Percentiles rank a stretch among this genome's conserved stretches.
Conservation (phyloP, 2,888 invertebrate genomes). For the Lasioglossum figueresi region DNA sequence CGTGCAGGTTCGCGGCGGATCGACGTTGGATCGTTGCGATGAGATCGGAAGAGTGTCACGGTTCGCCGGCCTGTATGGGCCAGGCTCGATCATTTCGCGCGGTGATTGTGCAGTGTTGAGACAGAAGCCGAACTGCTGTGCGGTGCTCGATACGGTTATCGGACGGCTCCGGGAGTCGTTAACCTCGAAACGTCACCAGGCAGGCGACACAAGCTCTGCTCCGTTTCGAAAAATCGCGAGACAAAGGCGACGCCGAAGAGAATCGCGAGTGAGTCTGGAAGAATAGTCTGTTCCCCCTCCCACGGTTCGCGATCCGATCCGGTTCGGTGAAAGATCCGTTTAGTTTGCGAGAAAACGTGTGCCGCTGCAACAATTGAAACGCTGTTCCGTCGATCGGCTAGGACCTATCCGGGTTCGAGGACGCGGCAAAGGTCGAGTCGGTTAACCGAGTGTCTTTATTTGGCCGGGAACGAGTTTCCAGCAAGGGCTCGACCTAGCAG, state of each 20-base stretch:
- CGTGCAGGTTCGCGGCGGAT: background rate
- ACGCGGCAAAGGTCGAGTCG: conserved; percentile 41
- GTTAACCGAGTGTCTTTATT: conserved; percentile 22
- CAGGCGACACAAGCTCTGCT: conserved; percentile 1
- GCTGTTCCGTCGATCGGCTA: background rate
- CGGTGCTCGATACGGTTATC: conserved; percentile 9
- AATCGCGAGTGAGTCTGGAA: background rate
- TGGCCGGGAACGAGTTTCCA: conserved; percentile 18
- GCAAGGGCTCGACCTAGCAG: conserved; percentile 19
- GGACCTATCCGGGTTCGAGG: conserved; percentile 14
- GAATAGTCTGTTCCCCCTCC: background rate
- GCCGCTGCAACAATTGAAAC: background rate
- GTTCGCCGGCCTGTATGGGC: conserved; percentile 31
- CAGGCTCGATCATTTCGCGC: conserved; percentile 32
- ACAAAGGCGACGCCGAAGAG: conserved; percentile 3
- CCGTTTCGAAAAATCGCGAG: background rate
- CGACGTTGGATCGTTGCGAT: conserved; percentile 18
- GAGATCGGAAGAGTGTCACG: conserved; percentile 27
- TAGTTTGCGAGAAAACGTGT: background rate
- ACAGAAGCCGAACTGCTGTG: background rate
- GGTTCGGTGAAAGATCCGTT: background rate
- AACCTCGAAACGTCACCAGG: conserved; percentile 25
- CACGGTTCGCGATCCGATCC: background rate
- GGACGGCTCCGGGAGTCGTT: conserved; percentile 34
- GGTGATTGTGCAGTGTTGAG: background rate